Percentiles rank a stretch among this genome's conserved stretches.
Conservation (phyloP, 1,140 invertebrate genomes). For the Bombus cullumanus region DNA sequence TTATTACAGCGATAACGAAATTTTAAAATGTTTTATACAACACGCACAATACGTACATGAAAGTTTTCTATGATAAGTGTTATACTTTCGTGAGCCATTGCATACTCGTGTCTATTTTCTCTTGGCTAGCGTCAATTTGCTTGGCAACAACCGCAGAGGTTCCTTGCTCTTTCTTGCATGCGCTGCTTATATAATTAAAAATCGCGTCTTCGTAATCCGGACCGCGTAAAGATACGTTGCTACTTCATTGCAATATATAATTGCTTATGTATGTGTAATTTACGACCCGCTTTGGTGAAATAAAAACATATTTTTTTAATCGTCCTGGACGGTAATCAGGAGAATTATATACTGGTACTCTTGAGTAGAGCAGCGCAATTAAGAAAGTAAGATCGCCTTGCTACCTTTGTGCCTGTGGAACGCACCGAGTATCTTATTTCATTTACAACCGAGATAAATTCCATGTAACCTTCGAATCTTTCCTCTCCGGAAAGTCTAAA, state of each 20-base stretch:
- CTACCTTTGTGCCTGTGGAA: background rate
- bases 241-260: slow-evolving; percentile 32
- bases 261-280: slow-evolving; percentile 23
- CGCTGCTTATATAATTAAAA: slow-evolving; percentile 31
- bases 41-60: too few species aligned
- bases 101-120: background rate
- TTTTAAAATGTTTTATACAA: too few species aligned
- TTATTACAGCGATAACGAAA: too few species aligned
- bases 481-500: background rate
- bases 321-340: slow-evolving; percentile 10
- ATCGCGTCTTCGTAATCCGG: slow-evolving; percentile 23
- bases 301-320: slow-evolving; percentile 28
- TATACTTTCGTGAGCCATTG: background rate
- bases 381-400: slow-evolving; percentile 23
- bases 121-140: background rate
- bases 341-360: slow-evolving; percentile 19
- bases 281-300: background rate
- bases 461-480: background rate
- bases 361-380: slow-evolving; percentile 3
- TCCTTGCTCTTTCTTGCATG: slow-evolving; percentile 18
- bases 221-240: slow-evolving; percentile 7
- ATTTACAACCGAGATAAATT: slow-evolving; percentile 22
- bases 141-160: background rate
- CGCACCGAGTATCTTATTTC: background rate
- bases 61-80: too few species aligned